phyloP scores from a whole-genome alignment of 2,113 vertebrate species.

The Tylochromis polylepis region DNA sequence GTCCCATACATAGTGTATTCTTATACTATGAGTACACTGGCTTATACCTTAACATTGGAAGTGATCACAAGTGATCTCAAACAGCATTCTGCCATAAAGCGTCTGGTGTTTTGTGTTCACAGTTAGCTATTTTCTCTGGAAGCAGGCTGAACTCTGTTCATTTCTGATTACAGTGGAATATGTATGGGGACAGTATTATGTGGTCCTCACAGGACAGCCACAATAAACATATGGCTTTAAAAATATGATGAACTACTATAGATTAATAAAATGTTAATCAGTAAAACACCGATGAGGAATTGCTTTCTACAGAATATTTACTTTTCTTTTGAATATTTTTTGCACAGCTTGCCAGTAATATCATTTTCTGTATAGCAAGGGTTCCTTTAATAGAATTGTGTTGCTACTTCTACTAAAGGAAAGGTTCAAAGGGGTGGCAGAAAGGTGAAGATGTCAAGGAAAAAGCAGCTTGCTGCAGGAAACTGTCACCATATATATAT shows the following conservation, averaged over 20 bases:
- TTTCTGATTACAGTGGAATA: not conserved
- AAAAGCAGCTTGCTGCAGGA: no score
- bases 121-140: not conserved
- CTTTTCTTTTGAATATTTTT: not conserved
- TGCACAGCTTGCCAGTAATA: not conserved
- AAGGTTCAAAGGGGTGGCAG: not conserved
- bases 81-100: not conserved
- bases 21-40: no score
- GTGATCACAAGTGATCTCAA: not conserved
- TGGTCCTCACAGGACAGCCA: not conserved
- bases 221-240: not conserved
- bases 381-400: not conserved
- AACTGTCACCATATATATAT: no score
- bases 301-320: fast-evolving
- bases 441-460: no score
- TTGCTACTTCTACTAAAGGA: not conserved
- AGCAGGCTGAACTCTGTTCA: not conserved
- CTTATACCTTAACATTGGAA: no score
- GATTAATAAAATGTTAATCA: no score
- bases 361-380: not conserved
- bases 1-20: fast-evolving
- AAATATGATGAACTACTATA: no score
- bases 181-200: not conserved
- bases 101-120: not conserved
- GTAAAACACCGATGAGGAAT: not conserved